These are phyloP conservation scores for Hoplias malabaricus DNA, from an alignment of 2,113 vertebrate species.

Conservation along the genomic window DNA sequence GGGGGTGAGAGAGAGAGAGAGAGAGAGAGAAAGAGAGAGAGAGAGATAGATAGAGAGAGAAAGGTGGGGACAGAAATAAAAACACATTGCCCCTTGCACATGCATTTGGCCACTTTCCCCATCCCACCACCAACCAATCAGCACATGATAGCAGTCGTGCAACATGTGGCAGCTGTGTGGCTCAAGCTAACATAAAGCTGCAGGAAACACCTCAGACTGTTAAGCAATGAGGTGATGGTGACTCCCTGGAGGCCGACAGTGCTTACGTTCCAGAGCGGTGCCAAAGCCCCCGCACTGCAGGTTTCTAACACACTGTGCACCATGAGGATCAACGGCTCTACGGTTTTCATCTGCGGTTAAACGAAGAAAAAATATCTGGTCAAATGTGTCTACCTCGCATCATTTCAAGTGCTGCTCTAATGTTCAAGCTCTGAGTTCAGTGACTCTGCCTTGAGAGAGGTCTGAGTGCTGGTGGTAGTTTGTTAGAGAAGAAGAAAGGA, in stretches of 20 bases:
- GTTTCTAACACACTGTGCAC: conserved; percentile 97
- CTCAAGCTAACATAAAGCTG: conserved; percentile 44
- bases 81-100: background rate
- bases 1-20: background rate
- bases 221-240: conserved; percentile 40
- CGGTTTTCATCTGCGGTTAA: conserved; percentile 96
- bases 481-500: background rate
- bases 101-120: background rate
- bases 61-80: background rate
- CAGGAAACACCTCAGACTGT: conserved; percentile 30
- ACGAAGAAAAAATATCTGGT: conserved; percentile 77
- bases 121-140: conserved; percentile 58
- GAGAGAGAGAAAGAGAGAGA: background rate
- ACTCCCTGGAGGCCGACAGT: conserved; percentile 53
- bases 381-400: background rate
- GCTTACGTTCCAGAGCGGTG: conserved; percentile 94
- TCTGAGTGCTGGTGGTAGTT: background rate
- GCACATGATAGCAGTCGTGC: conserved; percentile 60
- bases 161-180: conserved; percentile 31
- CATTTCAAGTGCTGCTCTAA: background rate
- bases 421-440: background rate
- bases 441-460: background rate
- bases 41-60: background rate
- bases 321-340: conserved; percentile 97
- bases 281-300: conserved; percentile 90